These are phyloP conservation scores for Ammodytes dubius DNA, from an alignment of 2,113 vertebrate species.

Conservation along the genomic window DNA sequence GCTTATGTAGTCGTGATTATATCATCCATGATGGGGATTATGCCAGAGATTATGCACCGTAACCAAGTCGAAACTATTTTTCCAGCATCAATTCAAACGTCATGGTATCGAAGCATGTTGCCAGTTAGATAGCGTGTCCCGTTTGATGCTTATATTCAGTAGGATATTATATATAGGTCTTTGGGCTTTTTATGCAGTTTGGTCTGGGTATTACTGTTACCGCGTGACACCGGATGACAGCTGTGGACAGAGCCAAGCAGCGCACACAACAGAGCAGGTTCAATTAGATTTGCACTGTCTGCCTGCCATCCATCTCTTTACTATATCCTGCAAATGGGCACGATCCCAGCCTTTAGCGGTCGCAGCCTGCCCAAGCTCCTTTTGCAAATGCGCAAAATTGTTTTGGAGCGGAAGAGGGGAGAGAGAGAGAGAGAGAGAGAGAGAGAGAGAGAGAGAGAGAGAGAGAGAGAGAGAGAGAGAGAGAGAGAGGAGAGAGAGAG, in stretches of 20 bases:
- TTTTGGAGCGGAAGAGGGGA: conserved; percentile 47
- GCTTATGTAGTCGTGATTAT: conserved; percentile 55
- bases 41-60: conserved; percentile 5
- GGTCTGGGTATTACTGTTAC: conserved; percentile 54
- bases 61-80: neutral
- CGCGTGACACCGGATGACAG: conserved; percentile 72
- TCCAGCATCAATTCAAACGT: neutral
- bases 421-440: conserved; percentile 52
- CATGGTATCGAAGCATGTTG: neutral
- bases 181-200: conserved; percentile 36
- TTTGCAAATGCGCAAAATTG: conserved; percentile 61
- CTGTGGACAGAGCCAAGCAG: conserved; percentile 59
- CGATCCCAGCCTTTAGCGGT: conserved; percentile 62
- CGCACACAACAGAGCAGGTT: conserved; percentile 55
- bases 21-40: conserved; percentile 30
- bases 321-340: conserved; percentile 61
- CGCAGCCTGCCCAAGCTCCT: conserved; percentile 52
- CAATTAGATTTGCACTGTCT: conserved; percentile 62
- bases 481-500: conserved; percentile 38
- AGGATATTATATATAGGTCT: conserved; percentile 35
- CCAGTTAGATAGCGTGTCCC: conserved; percentile 13
- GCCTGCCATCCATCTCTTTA: conserved; percentile 34
- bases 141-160: conserved; percentile 40
- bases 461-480: conserved; percentile 52
- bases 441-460: conserved; percentile 33